Evolutionary conservation across 2,797 vertebrate species (phyloP).

Genomic region (Tiaroga cobitis): DNA sequence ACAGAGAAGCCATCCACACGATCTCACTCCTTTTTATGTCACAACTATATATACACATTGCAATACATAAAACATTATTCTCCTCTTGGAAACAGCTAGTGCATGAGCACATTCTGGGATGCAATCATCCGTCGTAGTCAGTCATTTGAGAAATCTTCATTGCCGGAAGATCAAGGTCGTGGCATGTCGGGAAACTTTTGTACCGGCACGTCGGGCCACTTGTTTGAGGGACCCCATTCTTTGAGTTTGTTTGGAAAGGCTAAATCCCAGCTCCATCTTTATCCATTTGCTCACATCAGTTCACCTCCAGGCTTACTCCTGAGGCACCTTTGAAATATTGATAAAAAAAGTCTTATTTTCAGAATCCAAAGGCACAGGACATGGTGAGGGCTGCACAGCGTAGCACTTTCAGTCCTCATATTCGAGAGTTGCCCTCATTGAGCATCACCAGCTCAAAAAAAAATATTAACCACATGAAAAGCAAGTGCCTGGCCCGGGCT

Average conservation of each 20-base stretch:
- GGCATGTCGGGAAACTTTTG: slow-evolving; percentile 61
- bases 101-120: slow-evolving; percentile 63
- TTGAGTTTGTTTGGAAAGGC: slow-evolving; percentile 93
- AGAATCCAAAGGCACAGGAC: slow-evolving; percentile 71
- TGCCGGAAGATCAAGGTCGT: slow-evolving; percentile 75
- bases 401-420: slow-evolving; percentile 74
- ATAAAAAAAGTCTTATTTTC: slow-evolving; percentile 82
- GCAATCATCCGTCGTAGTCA: slow-evolving; percentile 69
- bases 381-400: slow-evolving; percentile 66
- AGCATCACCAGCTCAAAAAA: slow-evolving; percentile 76
- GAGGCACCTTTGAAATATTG: slow-evolving; percentile 99
- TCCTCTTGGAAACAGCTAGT: slow-evolving; percentile 66
- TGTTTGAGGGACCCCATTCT: slow-evolving; percentile 58
- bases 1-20: slow-evolving; percentile 68
- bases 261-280: slow-evolving; percentile 90
- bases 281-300: slow-evolving; percentile 96
- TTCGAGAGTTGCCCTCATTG: slow-evolving; percentile 66
- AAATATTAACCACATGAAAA: slow-evolving; percentile 81
- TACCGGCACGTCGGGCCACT: slow-evolving; percentile 50
- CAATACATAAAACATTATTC: slow-evolving; percentile 79
- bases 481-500: slow-evolving; percentile 76
- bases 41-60: slow-evolving; percentile 71
- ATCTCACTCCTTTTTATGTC: slow-evolving; percentile 69
- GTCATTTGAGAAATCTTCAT: slow-evolving; percentile 71
- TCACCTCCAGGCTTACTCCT: slow-evolving; percentile 94